Evolutionary conservation across 2,113 vertebrate genomes (phyloP).

Genomic region (Prunella himalayana): DNA sequence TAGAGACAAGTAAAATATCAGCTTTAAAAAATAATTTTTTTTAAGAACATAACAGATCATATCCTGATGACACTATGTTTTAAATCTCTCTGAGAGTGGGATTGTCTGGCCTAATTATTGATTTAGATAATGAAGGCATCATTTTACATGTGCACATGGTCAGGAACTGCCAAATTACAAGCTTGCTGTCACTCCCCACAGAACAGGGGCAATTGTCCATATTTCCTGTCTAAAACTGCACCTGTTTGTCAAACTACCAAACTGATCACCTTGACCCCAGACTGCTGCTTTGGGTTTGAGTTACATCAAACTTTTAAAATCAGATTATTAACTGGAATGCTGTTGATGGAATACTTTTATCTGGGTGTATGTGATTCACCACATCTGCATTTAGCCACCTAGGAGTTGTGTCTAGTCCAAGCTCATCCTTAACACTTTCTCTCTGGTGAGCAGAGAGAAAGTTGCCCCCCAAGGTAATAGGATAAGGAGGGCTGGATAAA

Average conservation of each 20-base stretch:
- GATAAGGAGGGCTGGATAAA: background rate
- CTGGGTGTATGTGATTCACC: background rate
- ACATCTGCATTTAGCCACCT: background rate
- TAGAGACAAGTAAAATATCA: background rate
- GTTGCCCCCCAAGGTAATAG: background rate
- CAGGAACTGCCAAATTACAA: background rate
- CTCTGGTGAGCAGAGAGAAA: background rate
- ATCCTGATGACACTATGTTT: background rate
- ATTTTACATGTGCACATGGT: background rate
- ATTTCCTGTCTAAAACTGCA: background rate
- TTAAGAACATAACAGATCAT: background rate
- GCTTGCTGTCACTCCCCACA: background rate
- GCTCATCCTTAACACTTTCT: background rate
- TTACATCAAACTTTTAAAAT: background rate
- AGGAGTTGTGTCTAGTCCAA: background rate
- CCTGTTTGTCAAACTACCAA: background rate
- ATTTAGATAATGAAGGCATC: background rate
- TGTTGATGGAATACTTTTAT: background rate
- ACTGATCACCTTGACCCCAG: background rate
- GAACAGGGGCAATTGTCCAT: background rate
- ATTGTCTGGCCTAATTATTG: background rate
- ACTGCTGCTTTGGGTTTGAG: background rate
- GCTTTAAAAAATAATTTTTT: background rate
- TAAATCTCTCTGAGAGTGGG: background rate
- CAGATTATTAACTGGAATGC: background rate